Base-by-base conservation (phyloP, 1,140 invertebrate genomes). In the Gryon sp. region DNA sequence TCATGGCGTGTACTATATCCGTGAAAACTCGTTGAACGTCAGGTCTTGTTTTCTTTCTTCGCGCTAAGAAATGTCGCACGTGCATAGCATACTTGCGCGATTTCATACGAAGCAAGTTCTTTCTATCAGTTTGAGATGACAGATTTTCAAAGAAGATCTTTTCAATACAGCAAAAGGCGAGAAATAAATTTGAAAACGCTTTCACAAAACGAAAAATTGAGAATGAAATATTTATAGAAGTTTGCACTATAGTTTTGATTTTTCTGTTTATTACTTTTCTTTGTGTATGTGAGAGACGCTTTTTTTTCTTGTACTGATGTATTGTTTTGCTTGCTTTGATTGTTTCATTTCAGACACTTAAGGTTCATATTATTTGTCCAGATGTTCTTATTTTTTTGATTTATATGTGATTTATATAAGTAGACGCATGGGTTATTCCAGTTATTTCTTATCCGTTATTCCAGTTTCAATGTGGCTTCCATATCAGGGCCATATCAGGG, bases 1-100 rank as follows among this genome's bases (percentile, higher is more conserved):
- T 77, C 66, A 77, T 77, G 57, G 55, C 66, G 45, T 60, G 48
- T 55, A 32, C 60, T 68, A 77, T 62, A 77, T 72, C 60, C 55
- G 66, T 59, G 75, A 77, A 57, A 77, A 77, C 66, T 72, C 75
- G 66, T 68, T 72, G 75, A 77, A 76, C 60, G 55, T 46, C 38
- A 28, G 30, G 50, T 76, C 53, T 77, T 77, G 53, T 77, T 77
- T 77, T 55, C 68, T 63, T 46, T 55, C 62, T 57, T 60, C 36
- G 40, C 24, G 32, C 28, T 41, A 77, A 72, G 60, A 77, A 77
- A 77, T 72, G 74, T 66, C 68, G 62, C 60, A 68, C 68, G 68
- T 77, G 75, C 55, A 16, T 16, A n/a, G 75, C 53, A 72, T 77
- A 68, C 38, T 7, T 18, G 11, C 6, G 7, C 32, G 15, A 72